These are phyloP conservation scores for Eulimnadia texana DNA, from an alignment of 1,140 invertebrate species.

Conservation along the genomic window DNA sequence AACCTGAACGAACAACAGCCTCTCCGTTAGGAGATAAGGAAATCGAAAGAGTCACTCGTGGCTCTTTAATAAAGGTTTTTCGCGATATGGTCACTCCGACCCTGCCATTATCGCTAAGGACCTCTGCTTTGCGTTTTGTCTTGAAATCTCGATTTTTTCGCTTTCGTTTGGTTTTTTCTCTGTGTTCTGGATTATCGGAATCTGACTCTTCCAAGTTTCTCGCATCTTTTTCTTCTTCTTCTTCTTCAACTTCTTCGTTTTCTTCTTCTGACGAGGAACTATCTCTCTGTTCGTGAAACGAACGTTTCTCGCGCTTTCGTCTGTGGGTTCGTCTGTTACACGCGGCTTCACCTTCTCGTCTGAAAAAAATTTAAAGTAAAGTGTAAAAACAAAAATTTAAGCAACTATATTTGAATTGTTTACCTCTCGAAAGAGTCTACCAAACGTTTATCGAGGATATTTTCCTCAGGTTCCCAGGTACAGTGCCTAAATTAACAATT, in stretches of 20 bases:
- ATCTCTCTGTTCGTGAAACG: background rate
- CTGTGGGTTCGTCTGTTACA: background rate
- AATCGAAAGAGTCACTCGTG: conserved; percentile 4
- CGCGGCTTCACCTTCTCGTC: background rate
- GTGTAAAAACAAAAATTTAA: background rate
- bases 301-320: background rate
- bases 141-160: background rate
- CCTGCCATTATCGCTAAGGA: conserved; percentile 27
- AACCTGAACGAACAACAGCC: background rate
- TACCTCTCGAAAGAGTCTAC: conserved; percentile 73
- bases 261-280: background rate
- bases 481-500: conserved; percentile 47
- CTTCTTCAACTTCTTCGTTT: conserved; percentile 9
- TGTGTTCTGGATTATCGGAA: background rate
- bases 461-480: conserved; percentile 95
- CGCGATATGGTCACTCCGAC: conserved; percentile 18
- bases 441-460: conserved; percentile 77
- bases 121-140: conserved; percentile 67
- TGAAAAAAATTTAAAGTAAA: background rate
- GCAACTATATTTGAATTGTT: background rate
- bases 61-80: background rate
- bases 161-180: background rate
- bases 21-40: conserved; percentile 12
- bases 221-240: conserved; percentile 7
- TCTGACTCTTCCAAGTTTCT: background rate